These are phyloP conservation scores for Andrena cerasifolii DNA, from an alignment of 1,140 invertebrate species.

Conservation along the genomic window DNA sequence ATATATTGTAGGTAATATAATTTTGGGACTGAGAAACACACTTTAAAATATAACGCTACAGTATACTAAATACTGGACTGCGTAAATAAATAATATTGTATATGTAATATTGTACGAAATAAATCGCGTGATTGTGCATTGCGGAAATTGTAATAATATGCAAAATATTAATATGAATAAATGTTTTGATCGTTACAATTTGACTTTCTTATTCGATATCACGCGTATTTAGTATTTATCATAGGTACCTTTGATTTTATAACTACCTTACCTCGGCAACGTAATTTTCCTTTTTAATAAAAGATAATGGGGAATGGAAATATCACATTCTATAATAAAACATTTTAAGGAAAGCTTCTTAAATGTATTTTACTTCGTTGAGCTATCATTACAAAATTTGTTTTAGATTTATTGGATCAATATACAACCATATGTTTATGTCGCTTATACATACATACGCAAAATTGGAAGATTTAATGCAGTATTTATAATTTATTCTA, in stretches of 20 bases:
- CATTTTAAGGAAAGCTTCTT: slow-evolving; percentile 1
- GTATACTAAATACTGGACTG: slow-evolving; percentile 41
- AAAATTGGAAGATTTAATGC: not conserved
- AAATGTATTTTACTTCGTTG: not conserved
- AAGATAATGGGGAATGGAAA: too few species aligned
- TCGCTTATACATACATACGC: not conserved
- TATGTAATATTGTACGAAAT: slow-evolving; percentile 65
- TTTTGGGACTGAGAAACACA: slow-evolving; percentile 54
- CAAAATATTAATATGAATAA: slow-evolving; percentile 68
- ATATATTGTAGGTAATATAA: slow-evolving; percentile 51
- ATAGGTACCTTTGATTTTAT: too few species aligned
- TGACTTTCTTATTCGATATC: slow-evolving; percentile 1
- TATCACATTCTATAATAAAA: not conserved
- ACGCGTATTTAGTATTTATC: not conserved
- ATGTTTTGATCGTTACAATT: slow-evolving; percentile 72
- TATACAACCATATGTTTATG: not conserved
- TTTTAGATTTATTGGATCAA: slow-evolving; percentile 3
- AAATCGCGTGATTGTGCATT: slow-evolving; percentile 60
- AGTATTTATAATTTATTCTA: not conserved
- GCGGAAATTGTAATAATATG: slow-evolving; percentile 68
- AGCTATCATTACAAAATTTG: too few species aligned
- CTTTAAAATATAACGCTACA: slow-evolving; percentile 43
- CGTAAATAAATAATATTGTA: slow-evolving; percentile 56
- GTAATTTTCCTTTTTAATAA: too few species aligned
- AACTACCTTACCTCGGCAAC: too few species aligned